Base-by-base conservation (phyloP, 1,140 invertebrate genomes). In the Drosophila parabipectinata region DNA sequence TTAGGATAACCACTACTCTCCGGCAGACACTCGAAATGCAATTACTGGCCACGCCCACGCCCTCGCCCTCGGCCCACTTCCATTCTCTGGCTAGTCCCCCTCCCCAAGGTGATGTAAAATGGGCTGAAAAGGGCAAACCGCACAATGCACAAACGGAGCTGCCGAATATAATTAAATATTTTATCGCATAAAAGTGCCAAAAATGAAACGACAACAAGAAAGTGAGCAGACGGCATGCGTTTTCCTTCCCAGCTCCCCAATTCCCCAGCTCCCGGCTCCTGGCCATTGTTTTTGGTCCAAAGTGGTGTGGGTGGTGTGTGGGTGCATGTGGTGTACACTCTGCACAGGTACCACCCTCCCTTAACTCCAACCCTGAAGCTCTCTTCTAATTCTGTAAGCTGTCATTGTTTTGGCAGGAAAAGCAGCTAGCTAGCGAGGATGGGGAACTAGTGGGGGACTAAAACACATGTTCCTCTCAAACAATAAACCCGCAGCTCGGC, bases 121-220 rank as follows among this genome's bases (percentile, higher is more conserved):
- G 62, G 76, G 58, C 58, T 26, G 12, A 58, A 62, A 72, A 56
- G 62, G 54, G 58, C 59, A 45, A 54, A 85, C 78, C 82, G 64
- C 82, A 85, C 82, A 87, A 87, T 81, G 82, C 78, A 85, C 82
- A 87, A 85, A 72, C 82, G 72, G 62, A 85, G 82, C 82, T 85
- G 82, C 82, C 82, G 77, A 87, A 87, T 87, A 87, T 87, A 87
- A 87, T 87, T 87, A 87, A 87, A 87, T 87, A 87, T 87, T 87
- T 87, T 87, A 87, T 87, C 83, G 82, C 82, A 87, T 87, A 85
- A 87, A 85, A 87, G 82, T 85, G 82, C 82, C 82, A 67, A 87
- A 85, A 85, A 81, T 87, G 82, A 85, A 85, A 85, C 74, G 82
- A 85, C 82, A 85, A 81, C 77, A 85, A 75, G 81, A 78, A 85